A percentile compares a stretch with the other conserved stretches of the same genome.
These are phyloP conservation scores for Sabatieria punctata DNA, from an alignment of 2,888 invertebrate species.

Conservation along the genomic window DNA sequence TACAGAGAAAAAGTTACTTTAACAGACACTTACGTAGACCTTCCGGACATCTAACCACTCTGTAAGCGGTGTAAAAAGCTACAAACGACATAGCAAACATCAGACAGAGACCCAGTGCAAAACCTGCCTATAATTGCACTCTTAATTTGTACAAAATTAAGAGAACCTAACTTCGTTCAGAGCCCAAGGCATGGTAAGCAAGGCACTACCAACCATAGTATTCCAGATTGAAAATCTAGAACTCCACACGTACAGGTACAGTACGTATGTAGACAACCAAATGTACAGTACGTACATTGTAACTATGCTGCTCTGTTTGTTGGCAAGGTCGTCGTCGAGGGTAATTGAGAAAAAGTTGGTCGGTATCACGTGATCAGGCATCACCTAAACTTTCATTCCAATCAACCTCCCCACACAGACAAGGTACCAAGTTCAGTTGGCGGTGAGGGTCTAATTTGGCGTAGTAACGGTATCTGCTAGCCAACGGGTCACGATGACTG, in stretches of 20 bases:
- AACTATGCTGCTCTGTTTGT: slow-evolving; percentile 26
- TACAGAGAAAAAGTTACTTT: too few relatives aligned
- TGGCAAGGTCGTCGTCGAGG: slow-evolving; percentile 24
- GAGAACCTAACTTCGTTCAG: slow-evolving; percentile 48
- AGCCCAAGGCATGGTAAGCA: slow-evolving; percentile 87
- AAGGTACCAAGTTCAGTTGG: background rate
- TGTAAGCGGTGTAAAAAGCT: slow-evolving; percentile 64
- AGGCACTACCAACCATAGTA: slow-evolving; percentile 77
- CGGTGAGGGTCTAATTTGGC: background rate
- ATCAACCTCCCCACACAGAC: background rate
- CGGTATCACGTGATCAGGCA: slow-evolving; percentile 28
- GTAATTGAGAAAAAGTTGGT: slow-evolving; percentile 25
- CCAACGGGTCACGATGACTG: background rate
- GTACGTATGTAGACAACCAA: background rate
- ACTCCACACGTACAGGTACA: slow-evolving; percentile 2
- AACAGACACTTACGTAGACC: slow-evolving; percentile 25
- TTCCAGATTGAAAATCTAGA: slow-evolving; percentile 79
- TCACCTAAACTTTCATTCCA: slow-evolving; percentile 14
- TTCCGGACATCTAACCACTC: slow-evolving; percentile 48
- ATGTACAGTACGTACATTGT: slow-evolving; percentile 51
- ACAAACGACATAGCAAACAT: slow-evolving; percentile 52
- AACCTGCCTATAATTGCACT: slow-evolving; percentile 45
- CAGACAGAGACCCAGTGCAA: slow-evolving; percentile 52
- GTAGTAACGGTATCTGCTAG: background rate
- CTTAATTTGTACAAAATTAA: background rate